Conservation (phyloP, 2,113 vertebrate species). For the Solea senegalensis region DNA sequence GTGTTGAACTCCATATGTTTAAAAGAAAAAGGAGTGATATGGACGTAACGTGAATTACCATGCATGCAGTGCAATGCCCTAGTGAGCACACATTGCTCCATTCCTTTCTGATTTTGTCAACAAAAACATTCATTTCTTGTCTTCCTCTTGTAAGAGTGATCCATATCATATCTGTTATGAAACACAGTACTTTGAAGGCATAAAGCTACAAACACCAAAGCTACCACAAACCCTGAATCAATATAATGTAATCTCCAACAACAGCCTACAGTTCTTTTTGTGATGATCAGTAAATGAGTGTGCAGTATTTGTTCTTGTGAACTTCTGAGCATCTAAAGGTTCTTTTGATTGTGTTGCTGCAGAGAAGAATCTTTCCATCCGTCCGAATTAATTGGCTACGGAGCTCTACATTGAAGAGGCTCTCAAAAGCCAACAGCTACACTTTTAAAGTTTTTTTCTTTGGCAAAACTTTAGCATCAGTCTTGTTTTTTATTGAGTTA, state of each 20-base stretch:
- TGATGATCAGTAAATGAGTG: conserved; percentile 41
- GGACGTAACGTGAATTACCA: too few species aligned
- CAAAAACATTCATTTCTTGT: neutral
- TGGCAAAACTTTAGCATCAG: conserved; percentile 18
- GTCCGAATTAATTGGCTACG: conserved; percentile 31
- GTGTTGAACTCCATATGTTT: too few species aligned
- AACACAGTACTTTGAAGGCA: conserved; percentile 2
- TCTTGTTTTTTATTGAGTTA: neutral
- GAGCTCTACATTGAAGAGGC: conserved; percentile 26
- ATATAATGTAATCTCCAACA: conserved; percentile 28
- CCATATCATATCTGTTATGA: conserved; percentile 17
- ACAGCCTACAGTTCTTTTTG: conserved; percentile 19
- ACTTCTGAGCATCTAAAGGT: conserved; percentile 40
- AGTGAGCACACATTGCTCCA: too few species aligned
- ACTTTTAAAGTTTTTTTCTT: conserved; percentile 33
- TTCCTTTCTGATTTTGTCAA: too few species aligned
- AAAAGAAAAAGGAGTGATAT: too few species aligned
- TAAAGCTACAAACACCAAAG: conserved; percentile 15
- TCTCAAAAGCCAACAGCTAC: conserved; percentile 10
- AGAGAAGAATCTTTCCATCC: conserved; percentile 25
- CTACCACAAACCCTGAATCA: conserved; percentile 25
- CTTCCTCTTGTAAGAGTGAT: conserved; percentile 2
- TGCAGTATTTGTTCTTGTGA: conserved; percentile 23
- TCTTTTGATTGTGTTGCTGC: conserved; percentile 39
- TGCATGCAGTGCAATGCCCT: too few species aligned